phyloP scores from a whole-genome alignment of 92 coral and sea anemone genomes.

The Anthopleura xanthogrammica region DNA sequence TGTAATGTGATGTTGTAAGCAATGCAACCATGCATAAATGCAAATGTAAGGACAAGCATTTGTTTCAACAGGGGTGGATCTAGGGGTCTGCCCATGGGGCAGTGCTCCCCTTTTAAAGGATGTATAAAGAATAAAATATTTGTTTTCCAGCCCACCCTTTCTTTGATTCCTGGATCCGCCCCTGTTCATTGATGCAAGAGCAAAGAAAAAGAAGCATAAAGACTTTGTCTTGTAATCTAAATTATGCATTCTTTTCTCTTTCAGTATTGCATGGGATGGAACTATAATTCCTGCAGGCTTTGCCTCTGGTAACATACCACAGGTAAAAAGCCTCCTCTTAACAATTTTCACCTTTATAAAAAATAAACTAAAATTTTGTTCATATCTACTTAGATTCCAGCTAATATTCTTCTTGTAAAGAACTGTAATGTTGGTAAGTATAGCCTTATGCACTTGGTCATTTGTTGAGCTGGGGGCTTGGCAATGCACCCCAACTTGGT shows the following conservation, averaged over 20 bases:
- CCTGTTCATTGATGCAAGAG: too few relatives aligned
- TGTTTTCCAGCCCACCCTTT: not conserved
- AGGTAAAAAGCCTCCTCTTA: conserved; percentile 37
- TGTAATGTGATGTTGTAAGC: too few relatives aligned
- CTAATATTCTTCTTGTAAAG: conserved; percentile 74
- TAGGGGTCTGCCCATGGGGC: too few relatives aligned
- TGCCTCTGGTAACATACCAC: conserved; percentile 81
- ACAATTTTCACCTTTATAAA: not conserved
- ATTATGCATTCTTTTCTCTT: not conserved
- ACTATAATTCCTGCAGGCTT: conserved; percentile 77
- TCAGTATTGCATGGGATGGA: conserved; percentile 83
- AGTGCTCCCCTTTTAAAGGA: too few relatives aligned
- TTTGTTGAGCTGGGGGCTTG: too few relatives aligned
- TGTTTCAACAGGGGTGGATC: too few relatives aligned
- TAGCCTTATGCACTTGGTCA: not conserved
- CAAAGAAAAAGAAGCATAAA: not conserved
- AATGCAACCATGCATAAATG: too few relatives aligned
- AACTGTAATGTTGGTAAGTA: conserved; percentile 71
- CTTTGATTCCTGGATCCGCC: too few relatives aligned
- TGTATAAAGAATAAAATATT: too few relatives aligned
- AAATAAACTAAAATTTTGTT: not conserved
- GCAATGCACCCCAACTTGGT: too few relatives aligned
- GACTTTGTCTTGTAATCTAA: not conserved
- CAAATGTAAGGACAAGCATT: too few relatives aligned
- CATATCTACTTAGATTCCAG: conserved; percentile 54